Percentiles rank a stretch among this genome's conserved stretches.
Evolutionary conservation across 1,140 invertebrate species (phyloP).

Genomic region (Eueides isabella): DNA sequence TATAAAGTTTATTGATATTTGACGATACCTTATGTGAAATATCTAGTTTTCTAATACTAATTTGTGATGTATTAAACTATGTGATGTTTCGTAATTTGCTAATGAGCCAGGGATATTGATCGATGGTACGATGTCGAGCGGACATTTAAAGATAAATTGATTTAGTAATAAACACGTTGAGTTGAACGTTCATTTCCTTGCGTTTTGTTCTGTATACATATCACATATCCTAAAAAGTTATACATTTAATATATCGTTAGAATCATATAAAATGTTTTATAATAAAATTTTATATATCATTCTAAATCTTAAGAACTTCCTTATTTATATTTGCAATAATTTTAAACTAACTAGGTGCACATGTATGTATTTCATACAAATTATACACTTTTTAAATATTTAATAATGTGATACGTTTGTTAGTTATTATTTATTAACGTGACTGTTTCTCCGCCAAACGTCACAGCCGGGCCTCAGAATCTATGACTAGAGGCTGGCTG

Average conservation of each 20-base stretch:
- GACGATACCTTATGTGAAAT: neutral
- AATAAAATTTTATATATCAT: neutral
- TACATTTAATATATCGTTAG: neutral
- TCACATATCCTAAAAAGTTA: neutral
- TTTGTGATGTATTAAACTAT: slow-evolving; percentile 35
- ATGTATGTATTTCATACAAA: too few species aligned
- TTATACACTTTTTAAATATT: neutral
- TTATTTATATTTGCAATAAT: too few species aligned
- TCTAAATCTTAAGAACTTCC: neutral
- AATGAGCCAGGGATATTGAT: slow-evolving; percentile 23
- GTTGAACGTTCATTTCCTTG: neutral
- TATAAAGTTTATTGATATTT: too few species aligned
- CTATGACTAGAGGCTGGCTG: slow-evolving; percentile 60
- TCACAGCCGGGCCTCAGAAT: slow-evolving; percentile 59
- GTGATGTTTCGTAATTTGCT: slow-evolving; percentile 23
- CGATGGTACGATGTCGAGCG: slow-evolving; percentile 8
- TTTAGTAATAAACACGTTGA: neutral
- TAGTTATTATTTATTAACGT: slow-evolving; percentile 35
- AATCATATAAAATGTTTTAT: neutral
- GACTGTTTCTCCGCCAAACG: slow-evolving; percentile 45
- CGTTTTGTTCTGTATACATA: neutral
- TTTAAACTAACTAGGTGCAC: too few species aligned
- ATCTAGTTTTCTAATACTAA: slow-evolving; percentile 28
- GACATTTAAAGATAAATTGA: neutral
- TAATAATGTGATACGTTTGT: neutral